These are phyloP conservation scores for Penaeus vannamei DNA, from an alignment of 1,140 invertebrate genomes.

Conservation along the genomic window DNA sequence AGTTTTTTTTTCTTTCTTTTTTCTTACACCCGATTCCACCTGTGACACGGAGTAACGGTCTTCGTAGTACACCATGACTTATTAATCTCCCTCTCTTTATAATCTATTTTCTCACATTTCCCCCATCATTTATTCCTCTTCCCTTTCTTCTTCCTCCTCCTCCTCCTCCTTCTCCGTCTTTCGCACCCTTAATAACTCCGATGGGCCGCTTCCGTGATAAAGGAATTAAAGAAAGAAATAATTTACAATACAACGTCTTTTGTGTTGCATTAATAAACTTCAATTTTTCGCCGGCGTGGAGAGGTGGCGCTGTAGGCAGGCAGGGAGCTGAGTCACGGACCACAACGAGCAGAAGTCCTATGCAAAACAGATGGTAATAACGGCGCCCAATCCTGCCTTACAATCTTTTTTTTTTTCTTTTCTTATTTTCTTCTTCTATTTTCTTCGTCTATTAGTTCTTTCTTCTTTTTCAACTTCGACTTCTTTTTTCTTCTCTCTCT, in stretches of 20 bases:
- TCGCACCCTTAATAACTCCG: not conserved
- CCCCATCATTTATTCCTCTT: not conserved
- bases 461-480: no score
- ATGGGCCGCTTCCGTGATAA: not conserved
- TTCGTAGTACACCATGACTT: no score
- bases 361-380: conserved; percentile 47
- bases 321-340: conserved; percentile 29
- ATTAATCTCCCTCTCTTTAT: no score
- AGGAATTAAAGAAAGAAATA: not conserved
- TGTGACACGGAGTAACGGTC: no score
- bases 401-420: not conserved
- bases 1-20: no score
- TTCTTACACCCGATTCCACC: no score
- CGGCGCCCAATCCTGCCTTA: not conserved
- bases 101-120: no score
- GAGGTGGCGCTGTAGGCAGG: not conserved
- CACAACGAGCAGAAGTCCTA: conserved; percentile 31
- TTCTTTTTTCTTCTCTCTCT: no score
- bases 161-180: not conserved
- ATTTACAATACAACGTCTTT: not conserved
- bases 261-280: conserved; percentile 33
- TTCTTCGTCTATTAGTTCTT: not conserved
- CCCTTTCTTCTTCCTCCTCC: not conserved
- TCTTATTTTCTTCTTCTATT: not conserved
- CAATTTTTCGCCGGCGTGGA: not conserved